These are phyloP conservation scores for Gnatocerus cornutus DNA, from an alignment of 2,888 invertebrate genomes.

Conservation along the genomic window DNA sequence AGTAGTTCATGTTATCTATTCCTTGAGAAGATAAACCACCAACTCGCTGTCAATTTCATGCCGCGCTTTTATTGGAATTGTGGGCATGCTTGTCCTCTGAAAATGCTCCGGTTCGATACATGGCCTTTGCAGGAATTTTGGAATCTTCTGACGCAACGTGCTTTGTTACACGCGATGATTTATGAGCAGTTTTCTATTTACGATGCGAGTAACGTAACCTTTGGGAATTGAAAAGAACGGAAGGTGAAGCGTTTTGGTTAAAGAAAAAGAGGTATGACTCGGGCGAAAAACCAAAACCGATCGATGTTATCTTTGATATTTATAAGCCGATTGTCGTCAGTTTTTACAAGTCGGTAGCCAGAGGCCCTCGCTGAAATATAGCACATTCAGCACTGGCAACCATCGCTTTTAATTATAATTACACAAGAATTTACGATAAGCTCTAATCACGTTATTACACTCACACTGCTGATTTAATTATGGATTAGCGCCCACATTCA, in stretches of 20 bases:
- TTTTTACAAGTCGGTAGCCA: conserved; percentile 16
- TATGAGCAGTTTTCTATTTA: neutral
- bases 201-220: neutral
- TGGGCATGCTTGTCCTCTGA: conserved; percentile 10
- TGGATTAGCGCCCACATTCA: conserved; percentile 5
- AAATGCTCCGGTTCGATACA: neutral
- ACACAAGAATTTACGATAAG: conserved; percentile 12
- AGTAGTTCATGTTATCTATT: conserved; percentile 64
- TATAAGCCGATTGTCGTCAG: conserved; percentile 20
- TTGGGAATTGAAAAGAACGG: neutral
- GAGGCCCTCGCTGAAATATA: conserved; percentile 16
- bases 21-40: conserved; percentile 56
- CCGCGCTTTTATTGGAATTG: conserved; percentile 44
- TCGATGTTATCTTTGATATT: conserved; percentile 10
- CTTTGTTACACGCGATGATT: neutral
- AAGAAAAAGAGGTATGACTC: too few species aligned
- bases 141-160: conserved; percentile 1
- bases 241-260: too few species aligned
- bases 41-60: conserved; percentile 48
- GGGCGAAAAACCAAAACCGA: conserved; percentile 3
- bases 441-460: conserved; percentile 5
- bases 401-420: conserved; percentile 19
- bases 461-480: conserved; percentile 3
- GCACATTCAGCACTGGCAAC: neutral
- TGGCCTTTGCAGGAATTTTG: conserved; percentile 4